Percentiles rank a stretch among this genome's conserved stretches.
phyloP scores from a whole-genome alignment of 1,140 invertebrate genomes.

The Coptotermes formosanus region DNA sequence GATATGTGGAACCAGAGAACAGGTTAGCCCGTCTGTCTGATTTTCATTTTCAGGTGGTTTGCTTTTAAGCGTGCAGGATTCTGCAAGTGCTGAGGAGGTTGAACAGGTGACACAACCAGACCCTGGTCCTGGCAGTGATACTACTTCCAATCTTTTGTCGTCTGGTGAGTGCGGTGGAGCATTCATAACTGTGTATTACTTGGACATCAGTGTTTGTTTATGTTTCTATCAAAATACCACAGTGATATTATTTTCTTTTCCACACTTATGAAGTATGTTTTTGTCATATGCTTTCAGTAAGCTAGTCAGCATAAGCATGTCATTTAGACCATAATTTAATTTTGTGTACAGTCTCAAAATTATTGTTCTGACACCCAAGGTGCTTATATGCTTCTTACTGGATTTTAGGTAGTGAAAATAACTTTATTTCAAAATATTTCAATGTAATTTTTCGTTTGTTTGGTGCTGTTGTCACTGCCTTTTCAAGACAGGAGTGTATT shows the following conservation, averaged over 20 bases:
- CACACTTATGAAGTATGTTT: too few species aligned
- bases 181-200: background rate
- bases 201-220: conserved; percentile 21
- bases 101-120: conserved; percentile 62
- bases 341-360: background rate
- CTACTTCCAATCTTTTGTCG: conserved; percentile 64
- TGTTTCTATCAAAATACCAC: background rate
- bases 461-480: too few species aligned
- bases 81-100: conserved; percentile 72
- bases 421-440: conserved; percentile 5
- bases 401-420: background rate
- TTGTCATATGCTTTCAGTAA: too few species aligned
- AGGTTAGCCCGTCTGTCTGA: too few species aligned
- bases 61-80: conserved; percentile 76
- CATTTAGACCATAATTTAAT: background rate
- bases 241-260: conserved; percentile 27
- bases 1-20: too few species aligned
- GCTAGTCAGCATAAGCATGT: too few species aligned
- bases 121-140: conserved; percentile 51
- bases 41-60: conserved; percentile 57
- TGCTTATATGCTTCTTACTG: background rate
- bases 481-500: too few species aligned
- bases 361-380: background rate
- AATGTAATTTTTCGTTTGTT: background rate
- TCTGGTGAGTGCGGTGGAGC: conserved; percentile 57